Conservation (phyloP, 2,888 invertebrate species). For the Ptychoptera albimana region DNA sequence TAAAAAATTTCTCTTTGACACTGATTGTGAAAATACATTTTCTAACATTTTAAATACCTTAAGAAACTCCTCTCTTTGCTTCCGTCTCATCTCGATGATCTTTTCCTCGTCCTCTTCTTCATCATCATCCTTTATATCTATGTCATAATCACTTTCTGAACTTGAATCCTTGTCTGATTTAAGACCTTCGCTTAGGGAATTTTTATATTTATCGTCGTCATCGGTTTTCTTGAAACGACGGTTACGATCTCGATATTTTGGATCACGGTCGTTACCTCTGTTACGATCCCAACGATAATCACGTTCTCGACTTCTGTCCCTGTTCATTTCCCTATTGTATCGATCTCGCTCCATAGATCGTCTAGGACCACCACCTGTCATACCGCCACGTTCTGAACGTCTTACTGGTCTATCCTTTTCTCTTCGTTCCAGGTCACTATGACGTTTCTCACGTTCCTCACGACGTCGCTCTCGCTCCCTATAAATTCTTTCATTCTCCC, state of each 20-base stretch:
- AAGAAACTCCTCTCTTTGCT: constrained; percentile 73
- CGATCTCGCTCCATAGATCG: constrained; percentile 16
- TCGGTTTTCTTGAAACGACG: constrained; percentile 23
- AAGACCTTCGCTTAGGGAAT: constrained; percentile 65
- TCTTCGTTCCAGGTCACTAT: constrained; percentile 12
- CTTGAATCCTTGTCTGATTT: constrained; percentile 50
- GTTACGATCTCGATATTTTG: constrained; percentile 25
- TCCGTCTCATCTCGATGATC: constrained; percentile 76
- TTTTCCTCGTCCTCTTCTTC: constrained; percentile 88
- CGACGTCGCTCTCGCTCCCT: constrained; percentile 25
- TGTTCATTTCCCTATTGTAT: constrained; percentile 21
- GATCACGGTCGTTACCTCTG: constrained; percentile 21
- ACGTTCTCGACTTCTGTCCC: constrained; percentile 16
- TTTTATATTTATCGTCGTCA: constrained; percentile 44
- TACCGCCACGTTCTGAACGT: not conserved
- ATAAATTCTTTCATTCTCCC: constrained; percentile 31
- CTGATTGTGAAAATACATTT: no score
- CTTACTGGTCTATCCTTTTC: constrained; percentile 15
- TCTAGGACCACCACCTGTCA: constrained; percentile 17
- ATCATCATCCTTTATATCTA: constrained; percentile 55
- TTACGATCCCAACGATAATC: constrained; percentile 27
- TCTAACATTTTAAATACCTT: constrained; percentile 38
- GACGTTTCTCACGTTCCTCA: constrained; percentile 13
- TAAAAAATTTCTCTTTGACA: no score
- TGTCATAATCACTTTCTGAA: constrained; percentile 42